Evolutionary conservation across 2,797 vertebrate species (phyloP), one percentile per base, ranked within the genome.

Genomic region (Cyprinella venusta): DNA sequence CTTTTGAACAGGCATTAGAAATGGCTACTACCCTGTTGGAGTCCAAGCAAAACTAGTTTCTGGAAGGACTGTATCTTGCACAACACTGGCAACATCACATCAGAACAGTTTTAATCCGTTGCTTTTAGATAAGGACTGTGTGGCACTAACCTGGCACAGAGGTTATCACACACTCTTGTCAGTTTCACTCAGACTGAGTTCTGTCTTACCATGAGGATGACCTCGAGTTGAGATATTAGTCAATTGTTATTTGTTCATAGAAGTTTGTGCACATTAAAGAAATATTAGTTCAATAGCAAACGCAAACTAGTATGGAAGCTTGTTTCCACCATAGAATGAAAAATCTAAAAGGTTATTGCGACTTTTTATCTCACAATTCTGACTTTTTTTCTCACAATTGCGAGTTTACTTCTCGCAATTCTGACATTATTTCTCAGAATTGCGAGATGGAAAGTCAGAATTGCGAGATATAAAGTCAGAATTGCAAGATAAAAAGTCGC

Each of bases 141-240:
- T 63, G 68, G 16, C 74, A 59, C 61, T 50, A 72, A 54, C 12
- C 82, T 42, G 30, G 50, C 76, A 33, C 52, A 67, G 69, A 56
- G 24, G 70, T 72, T 79, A 82, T 80, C 42, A 61, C 50, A 75
- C 68, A 18, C 38, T 30, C 40, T 54, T 54, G 40, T 67, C 30
- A 69, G 59, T 50, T 24, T 64, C 76, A 16, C 52, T 19, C 30
- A 33, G 50, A 67, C 56, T 70, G 54, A 61, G 26, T 52, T 72
- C 68, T 74, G 9, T 72, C 12, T 21, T 13, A 40, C 52, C 68
- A 63, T 38, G 50, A 54, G 50, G 30, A n/a, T 56, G 19, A 38
- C 52, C 52, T 40, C 6, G 0, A 24, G 33, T 76, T 40, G 12
- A 76, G 52, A n/a, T 36, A 26, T 10, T 26, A 52, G 36, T 36